Evolutionary conservation across 2,113 vertebrate species (phyloP), one percentile per base, ranked within the genome.

Genomic region (Blennius ocellaris): DNA sequence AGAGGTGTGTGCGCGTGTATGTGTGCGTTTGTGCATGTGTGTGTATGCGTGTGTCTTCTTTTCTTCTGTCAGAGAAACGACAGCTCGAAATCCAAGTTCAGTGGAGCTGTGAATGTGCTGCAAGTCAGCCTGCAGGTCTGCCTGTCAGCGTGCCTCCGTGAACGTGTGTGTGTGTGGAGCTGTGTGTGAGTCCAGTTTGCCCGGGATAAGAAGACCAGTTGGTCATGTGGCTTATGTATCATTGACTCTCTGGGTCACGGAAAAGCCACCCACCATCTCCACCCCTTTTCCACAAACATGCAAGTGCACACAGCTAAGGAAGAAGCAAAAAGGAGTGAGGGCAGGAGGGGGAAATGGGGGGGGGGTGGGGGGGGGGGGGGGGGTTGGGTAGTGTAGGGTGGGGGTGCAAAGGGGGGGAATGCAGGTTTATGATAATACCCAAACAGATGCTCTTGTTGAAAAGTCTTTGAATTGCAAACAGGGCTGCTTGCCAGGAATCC

Each of bases 191-290:
- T 89, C 84, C 87, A 73, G 84, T 87, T 93, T 91, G 91, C 82
- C 85, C 92, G 91, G 93, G 94, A 94, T 89, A 87, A 79, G 86
- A 80, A 92, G 93, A 92, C 93, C 86, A 87, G 89, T 89, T 92
- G 92, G 93, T 96, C 95, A 95, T 95, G 94, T 95, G 95, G 93
- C 92, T 95, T 95, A 93, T 94, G 93, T 94, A 94, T 94, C 90
- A 87, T 87, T 91, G 93, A 93, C 92, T 89, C 87, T 81, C 73
- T 76, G 90, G 92, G 92, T 92, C 93, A 93, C 71, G 86, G 90
- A 92, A 93, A 91, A 86, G 89, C 84, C 87, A 83, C 83, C 89
- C 73, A 15, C 55, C 81, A 71, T 75, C 87, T 78, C 90, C 88
- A 82, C 90, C 84, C 88, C 80, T 85, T 89, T 83, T 78, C 80